A percentile compares a stretch with the other conserved stretches of the same genome.
Conservation (phyloP, 2,797 vertebrate genomes). For the Sibirionetta formosa region DNA sequence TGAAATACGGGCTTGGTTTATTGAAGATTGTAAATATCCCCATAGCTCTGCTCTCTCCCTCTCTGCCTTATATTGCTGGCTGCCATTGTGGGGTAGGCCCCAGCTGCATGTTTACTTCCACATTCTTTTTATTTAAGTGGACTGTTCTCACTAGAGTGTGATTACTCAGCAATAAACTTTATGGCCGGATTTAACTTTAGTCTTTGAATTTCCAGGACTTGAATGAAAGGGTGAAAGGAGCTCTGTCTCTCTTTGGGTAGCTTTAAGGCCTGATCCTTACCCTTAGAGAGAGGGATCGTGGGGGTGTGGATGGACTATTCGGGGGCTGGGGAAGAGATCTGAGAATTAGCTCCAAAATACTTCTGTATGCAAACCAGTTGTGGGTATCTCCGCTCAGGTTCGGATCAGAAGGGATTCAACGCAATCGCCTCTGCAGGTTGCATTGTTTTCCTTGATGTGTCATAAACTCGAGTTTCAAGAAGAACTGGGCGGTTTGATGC, state of each 20-base stretch:
- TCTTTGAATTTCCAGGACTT: constrained; percentile 85
- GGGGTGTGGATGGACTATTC: not conserved
- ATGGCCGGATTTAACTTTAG: constrained; percentile 87
- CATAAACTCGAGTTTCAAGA: constrained; percentile 85
- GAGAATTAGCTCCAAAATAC: not conserved
- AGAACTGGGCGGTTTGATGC: constrained; percentile 76
- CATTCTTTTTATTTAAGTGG: constrained; percentile 83
- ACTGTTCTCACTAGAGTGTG: constrained; percentile 86
- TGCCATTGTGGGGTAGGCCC: constrained; percentile 81
- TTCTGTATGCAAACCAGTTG: not conserved
- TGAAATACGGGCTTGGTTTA: constrained; percentile 67
- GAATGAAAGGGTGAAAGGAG: constrained; percentile 82
- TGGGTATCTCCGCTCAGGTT: not conserved
- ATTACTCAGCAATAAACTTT: constrained; percentile 89
- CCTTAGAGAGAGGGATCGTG: not conserved
- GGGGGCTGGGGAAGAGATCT: not conserved
- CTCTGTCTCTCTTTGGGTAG: constrained; percentile 69
- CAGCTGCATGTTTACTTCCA: constrained; percentile 84
- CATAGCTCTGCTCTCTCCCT: constrained; percentile 34
- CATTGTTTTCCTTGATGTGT: constrained; percentile 78
- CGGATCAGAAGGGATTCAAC: not conserved
- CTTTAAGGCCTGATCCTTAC: constrained; percentile 61
- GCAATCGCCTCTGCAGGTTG: constrained; percentile 69
- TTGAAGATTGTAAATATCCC: constrained; percentile 71
- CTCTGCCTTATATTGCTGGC: constrained; percentile 60